A percentile compares a stretch with the other conserved stretches of the same genome.
These are phyloP conservation scores for Microctonus brassicae DNA, from an alignment of 2,888 invertebrate species.

Conservation along the genomic window DNA sequence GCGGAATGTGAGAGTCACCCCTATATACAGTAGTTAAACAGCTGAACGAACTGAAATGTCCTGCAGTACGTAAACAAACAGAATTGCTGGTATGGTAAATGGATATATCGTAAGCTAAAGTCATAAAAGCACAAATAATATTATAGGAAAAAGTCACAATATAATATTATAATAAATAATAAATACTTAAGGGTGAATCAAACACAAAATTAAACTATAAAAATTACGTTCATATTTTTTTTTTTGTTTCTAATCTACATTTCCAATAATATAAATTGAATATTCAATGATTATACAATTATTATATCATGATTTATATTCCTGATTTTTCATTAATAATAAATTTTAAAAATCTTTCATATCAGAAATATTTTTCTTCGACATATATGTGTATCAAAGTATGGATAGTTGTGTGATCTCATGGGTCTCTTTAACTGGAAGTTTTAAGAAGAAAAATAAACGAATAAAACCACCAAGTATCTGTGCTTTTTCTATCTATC, in stretches of 20 bases:
- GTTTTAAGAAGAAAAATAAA: background rate
- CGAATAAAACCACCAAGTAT: background rate
- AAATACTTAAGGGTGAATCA: too few relatives aligned
- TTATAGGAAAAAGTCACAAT: background rate
- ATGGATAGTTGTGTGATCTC: background rate
- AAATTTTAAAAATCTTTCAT: background rate
- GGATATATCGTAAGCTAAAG: slow-evolving; percentile 40
- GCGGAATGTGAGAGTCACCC: slow-evolving; percentile 1
- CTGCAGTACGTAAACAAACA: slow-evolving; percentile 50
- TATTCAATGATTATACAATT: too few relatives aligned
- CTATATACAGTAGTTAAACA: slow-evolving; percentile 10
- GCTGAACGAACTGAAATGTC: slow-evolving; percentile 39
- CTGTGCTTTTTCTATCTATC: background rate
- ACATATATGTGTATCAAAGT: background rate
- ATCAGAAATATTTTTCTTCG: background rate
- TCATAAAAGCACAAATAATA: background rate
- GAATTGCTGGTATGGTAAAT: slow-evolving; percentile 43
- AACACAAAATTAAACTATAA: too few relatives aligned
- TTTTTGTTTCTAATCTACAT: too few relatives aligned
- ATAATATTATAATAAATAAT: too few relatives aligned
- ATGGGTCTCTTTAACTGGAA: background rate
- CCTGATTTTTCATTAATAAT: background rate
- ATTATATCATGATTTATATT: too few relatives aligned
- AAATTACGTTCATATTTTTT: too few relatives aligned
- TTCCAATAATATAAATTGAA: too few relatives aligned